Evolutionary conservation across 2,888 invertebrate genomes (phyloP), one percentile per base, ranked within the genome.

Genomic region (Synanthedon tipuliformis): DNA sequence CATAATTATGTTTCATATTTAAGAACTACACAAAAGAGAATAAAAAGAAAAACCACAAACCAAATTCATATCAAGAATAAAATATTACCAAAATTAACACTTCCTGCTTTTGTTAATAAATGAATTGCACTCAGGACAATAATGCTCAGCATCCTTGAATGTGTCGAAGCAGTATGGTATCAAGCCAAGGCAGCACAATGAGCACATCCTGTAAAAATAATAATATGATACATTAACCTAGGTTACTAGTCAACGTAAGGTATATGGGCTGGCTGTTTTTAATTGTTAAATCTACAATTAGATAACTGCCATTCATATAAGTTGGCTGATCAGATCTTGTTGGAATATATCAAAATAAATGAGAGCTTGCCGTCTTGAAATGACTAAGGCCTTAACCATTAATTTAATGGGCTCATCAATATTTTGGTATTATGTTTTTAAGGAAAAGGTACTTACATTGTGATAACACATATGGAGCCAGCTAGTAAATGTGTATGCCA

Each of bases 401-500:
- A 4, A 23, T 23, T 3, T 4, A 23, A 4, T 23, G 23, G 23
- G 4, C 23, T 23, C 23, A 4, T 23, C 45, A 45, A 45, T 45
- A 45, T 34, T 34, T 34, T 34, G 27, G 27, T 11, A 45, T 12
- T 45, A 3, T 45, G 15, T 45, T 45, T 13, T n/a, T 15, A 45
- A 45, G 41, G 13, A 23, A 23, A 16, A 48, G 40, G 52, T 58
- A 81, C 85, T 79, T 66, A 87, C 86, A 85, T 84, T 13, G 86
- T 86, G 51, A 82, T 80, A 15, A 87, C 76, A 61, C 87, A 87
- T 56, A 86, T 67, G 52, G 86, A 82, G 56, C 86, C 86, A 56
- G 86, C 86, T 40, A 85, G 81, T 59, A 87, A 68, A 63, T 87
- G 87, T 54, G 87, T 87, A 57, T 86, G 87, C 87, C 86, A 87